Evolutionary conservation across 2,797 vertebrate species (phyloP), one percentile per base, ranked within the genome.

Genomic region (Austrolebias charrua): DNA sequence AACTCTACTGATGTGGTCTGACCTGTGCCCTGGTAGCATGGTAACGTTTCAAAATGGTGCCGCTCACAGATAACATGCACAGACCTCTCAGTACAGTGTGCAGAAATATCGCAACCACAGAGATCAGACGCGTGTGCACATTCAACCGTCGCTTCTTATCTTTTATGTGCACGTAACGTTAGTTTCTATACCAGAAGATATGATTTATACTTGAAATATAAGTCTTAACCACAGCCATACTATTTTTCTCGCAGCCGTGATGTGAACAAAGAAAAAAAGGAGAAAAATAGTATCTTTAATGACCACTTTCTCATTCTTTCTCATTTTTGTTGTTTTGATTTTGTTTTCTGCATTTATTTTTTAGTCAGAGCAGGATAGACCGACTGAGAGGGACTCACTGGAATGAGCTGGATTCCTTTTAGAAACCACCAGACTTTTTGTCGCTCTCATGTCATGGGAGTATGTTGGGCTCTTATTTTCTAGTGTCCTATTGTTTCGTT

Each of bases 381-480:
- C n/a, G 28, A 54, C 48, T 29, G 46, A 55, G 60, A 66, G 61
- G 63, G 77, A 65, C 52, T 69, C 28, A 15, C 20, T 44, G 55
- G 69, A 77, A 46, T 51, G 65, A 73, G 55, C 11, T 40, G 46
- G 60, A 84, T 84, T 87, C 76, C 59, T 84, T 55, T 20, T 33
- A 29, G 42, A 79, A 90, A 90, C 80, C 85, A 73, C 86, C 46
- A 84, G 87, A 84, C 86, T 89, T 46, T 33, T 66, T 74, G 82
- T 76, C 66, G 69, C 84, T 84, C 56, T 74, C n/a, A 46, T 61
- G 62, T 66, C 79, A 66, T 77, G 79, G 65, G 82, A 88, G 82
- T 80, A 45, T 53, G 55, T 58, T 24, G 46, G 56, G 53, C 54
- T 19, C 43, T 75, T 52, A 38, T 69, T 79, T 62, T 83, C 69